Evolutionary conservation across 1,140 invertebrate species (phyloP).

Genomic region (Drosophila busckii): DNA sequence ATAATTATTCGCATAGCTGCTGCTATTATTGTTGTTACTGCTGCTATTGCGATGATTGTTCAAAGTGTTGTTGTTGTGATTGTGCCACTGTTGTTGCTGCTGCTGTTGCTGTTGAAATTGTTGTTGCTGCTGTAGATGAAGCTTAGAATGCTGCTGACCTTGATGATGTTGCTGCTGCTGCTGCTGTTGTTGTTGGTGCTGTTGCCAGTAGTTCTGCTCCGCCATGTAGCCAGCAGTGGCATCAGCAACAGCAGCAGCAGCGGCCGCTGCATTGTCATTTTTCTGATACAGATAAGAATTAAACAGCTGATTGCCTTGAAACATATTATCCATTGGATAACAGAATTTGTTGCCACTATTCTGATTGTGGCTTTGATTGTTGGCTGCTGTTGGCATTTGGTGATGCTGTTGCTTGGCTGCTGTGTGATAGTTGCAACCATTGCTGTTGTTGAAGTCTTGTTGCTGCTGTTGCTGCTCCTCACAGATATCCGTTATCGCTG

Average conservation of each 20-base stretch:
- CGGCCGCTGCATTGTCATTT: slow-evolving; percentile 22
- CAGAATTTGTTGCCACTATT: slow-evolving; percentile 54
- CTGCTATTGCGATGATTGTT: slow-evolving; percentile 18
- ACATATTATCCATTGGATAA: slow-evolving; percentile 68
- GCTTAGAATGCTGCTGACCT: slow-evolving; percentile 15
- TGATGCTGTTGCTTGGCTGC: slow-evolving; percentile 30
- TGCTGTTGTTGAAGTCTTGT: slow-evolving; percentile 28
- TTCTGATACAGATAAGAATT: slow-evolving; percentile 66
- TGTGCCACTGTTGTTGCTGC: slow-evolving; percentile 32
- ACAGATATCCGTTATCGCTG: slow-evolving; percentile 15
- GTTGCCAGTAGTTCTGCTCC: slow-evolving; percentile 60
- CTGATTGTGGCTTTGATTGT: slow-evolving; percentile 58
- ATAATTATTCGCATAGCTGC: slow-evolving; percentile 59
- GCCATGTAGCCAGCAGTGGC: slow-evolving; percentile 36
- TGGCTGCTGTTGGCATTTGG: slow-evolving; percentile 41
- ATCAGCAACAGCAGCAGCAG: slow-evolving; percentile 6
- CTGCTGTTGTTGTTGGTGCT: slow-evolving; percentile 48
- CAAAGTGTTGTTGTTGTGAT: slow-evolving; percentile 25
- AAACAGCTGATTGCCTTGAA: slow-evolving; percentile 58
- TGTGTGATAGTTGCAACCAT: slow-evolving; percentile 14
- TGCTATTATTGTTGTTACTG: slow-evolving; percentile 20
- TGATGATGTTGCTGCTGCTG: slow-evolving; percentile 38
- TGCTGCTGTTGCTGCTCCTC: slow-evolving; percentile 36
- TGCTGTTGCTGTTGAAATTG: slow-evolving; percentile 25
- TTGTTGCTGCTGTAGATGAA: slow-evolving; percentile 18